phyloP scores from a whole-genome alignment of 2,797 vertebrate species.

The Yasuhikotakia modesta region DNA sequence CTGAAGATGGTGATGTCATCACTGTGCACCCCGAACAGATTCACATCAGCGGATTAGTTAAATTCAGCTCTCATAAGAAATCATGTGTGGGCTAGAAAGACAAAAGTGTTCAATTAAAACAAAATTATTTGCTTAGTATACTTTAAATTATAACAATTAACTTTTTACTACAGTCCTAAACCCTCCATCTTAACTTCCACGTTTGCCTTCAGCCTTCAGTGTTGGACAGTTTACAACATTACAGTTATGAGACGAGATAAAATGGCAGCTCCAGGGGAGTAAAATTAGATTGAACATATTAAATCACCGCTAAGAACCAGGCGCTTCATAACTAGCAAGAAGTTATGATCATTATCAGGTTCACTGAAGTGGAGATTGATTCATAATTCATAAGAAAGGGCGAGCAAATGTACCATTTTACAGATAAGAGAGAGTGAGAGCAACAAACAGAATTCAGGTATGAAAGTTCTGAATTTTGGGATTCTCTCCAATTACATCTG shows the following conservation, averaged over 20 bases:
- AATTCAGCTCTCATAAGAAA: too few species aligned
- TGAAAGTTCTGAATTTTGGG: not conserved
- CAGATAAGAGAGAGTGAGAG: not conserved
- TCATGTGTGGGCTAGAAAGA: not conserved
- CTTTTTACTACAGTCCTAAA: not conserved
- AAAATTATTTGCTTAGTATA: not conserved
- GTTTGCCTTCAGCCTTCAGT: not conserved
- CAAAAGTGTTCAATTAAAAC: not conserved
- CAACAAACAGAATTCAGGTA: slow-evolving; percentile 24
- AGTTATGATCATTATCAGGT: not conserved
- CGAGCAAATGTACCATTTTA: slow-evolving; percentile 26
- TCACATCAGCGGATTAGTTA: not conserved
- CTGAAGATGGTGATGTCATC: slow-evolving; percentile 41
- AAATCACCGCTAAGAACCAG: not conserved
- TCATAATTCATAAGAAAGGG: slow-evolving; percentile 4
- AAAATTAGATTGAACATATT: not conserved
- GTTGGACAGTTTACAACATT: not conserved
- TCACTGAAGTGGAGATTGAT: not conserved
- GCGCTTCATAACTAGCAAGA: not conserved
- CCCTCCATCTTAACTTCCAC: too few species aligned
- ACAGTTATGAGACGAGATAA: not conserved
- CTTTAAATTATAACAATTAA: not conserved
- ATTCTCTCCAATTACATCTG: slow-evolving; percentile 5
- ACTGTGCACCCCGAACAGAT: not conserved
- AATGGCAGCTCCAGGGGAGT: not conserved